Evolutionary conservation across 2,113 vertebrate species (phyloP).

Genomic region (Tyto alba): DNA sequence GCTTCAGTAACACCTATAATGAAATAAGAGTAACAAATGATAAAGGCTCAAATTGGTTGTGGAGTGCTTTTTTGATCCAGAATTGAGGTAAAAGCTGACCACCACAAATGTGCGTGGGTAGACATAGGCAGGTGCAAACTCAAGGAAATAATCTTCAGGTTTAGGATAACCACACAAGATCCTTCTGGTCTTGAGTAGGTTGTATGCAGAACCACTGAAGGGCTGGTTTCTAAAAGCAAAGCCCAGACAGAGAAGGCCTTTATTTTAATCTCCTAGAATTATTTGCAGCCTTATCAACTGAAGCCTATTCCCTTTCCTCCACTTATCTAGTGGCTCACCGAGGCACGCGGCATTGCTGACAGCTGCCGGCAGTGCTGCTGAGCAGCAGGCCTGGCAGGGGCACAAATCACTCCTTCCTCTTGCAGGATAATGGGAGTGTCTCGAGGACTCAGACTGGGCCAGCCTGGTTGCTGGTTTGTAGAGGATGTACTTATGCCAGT

Average conservation of each 20-base stretch:
- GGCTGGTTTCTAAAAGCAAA: background rate
- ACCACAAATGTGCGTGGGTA: background rate
- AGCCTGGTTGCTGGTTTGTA: background rate
- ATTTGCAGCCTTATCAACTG: background rate
- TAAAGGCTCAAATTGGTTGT: background rate
- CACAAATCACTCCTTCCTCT: background rate
- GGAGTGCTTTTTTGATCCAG: background rate
- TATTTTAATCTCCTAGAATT: background rate
- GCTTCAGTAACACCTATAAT: background rate
- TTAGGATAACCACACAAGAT: background rate
- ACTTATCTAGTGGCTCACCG: background rate
- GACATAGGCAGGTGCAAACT: background rate
- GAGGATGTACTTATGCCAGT: background rate
- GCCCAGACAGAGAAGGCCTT: background rate
- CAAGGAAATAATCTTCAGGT: background rate
- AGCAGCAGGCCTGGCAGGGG: background rate
- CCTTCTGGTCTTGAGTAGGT: background rate
- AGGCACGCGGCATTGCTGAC: background rate
- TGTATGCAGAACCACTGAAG: background rate
- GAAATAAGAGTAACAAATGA: background rate
- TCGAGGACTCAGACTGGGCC: background rate
- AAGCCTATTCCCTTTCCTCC: background rate
- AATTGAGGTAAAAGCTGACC: background rate
- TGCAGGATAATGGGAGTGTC: background rate
- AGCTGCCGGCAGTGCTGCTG: background rate